Conservation (phyloP, 2,797 vertebrate species). For the Schizopygopsis malacanthus region DNA sequence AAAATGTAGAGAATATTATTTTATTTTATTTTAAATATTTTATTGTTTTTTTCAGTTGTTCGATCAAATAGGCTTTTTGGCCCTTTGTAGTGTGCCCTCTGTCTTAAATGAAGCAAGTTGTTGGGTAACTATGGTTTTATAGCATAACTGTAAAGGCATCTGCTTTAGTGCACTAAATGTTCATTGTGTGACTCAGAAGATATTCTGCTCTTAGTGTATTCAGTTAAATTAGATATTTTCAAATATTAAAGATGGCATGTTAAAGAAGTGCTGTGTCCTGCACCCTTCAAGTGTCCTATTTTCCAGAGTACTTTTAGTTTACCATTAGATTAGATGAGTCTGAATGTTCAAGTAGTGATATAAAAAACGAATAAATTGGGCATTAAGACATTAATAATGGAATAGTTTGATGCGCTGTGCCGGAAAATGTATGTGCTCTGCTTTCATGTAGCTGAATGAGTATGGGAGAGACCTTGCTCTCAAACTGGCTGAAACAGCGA, state of each 20-base stretch:
- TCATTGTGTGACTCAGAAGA: neutral
- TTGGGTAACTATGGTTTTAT: neutral
- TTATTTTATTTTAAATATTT: neutral
- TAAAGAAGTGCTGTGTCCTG: conserved; percentile 7
- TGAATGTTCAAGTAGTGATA: neutral
- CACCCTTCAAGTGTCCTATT: conserved; percentile 3
- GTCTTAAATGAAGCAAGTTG: neutral
- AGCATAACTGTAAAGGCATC: neutral
- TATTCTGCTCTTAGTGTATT: neutral
- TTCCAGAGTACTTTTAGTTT: neutral
- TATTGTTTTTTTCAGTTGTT: neutral
- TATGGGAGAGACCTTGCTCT: neutral
- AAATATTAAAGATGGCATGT: conserved; percentile 17
- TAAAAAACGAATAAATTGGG: neutral
- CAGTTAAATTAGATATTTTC: conserved; percentile 25
- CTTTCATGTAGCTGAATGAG: conserved; percentile 5
- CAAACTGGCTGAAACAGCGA: neutral
- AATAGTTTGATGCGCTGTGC: neutral
- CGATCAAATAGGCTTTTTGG: neutral
- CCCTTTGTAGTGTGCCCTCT: neutral
- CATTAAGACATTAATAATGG: conserved; percentile 20
- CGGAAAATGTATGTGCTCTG: neutral
- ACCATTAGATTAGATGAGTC: neutral
- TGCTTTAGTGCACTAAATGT: neutral
- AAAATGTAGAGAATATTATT: neutral